Evolutionary conservation across 2,888 invertebrate genomes (phyloP).

Genomic region (Pseudococcus jackbeardsleyi): DNA sequence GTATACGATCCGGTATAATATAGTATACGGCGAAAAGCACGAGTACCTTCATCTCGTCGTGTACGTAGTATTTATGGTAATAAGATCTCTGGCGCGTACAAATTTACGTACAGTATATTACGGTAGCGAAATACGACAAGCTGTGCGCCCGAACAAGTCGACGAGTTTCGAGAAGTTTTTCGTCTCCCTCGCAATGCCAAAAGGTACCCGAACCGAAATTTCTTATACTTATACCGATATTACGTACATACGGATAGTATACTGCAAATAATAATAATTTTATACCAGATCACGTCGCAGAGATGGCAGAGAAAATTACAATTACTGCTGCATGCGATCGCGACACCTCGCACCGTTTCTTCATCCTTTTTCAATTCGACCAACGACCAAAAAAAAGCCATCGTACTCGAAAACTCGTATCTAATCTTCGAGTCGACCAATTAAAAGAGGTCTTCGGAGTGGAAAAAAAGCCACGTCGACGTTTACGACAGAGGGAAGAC

Average conservation of each 20-base stretch:
- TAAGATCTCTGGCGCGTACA: constrained; percentile 1
- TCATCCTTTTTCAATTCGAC: no score
- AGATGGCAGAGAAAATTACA: neutral
- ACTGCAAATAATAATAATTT: neutral
- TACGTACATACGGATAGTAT: no score
- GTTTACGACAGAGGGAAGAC: no score
- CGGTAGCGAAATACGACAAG: neutral
- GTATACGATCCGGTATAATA: neutral
- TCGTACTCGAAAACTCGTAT: no score
- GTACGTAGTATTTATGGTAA: constrained; percentile 6
- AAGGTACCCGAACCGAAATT: neutral
- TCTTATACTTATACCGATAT: neutral
- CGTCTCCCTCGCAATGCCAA: neutral
- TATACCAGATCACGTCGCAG: neutral
- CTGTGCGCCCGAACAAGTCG: neutral
- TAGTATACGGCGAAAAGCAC: neutral
- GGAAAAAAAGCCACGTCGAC: no score
- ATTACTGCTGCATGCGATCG: neutral
- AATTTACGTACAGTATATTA: neutral
- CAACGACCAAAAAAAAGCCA: no score
- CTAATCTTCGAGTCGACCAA: no score
- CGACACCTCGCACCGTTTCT: no score
- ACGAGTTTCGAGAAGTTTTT: neutral
- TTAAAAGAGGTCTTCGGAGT: no score
- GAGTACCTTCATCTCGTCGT: neutral